Percentiles rank a stretch among this genome's conserved stretches.
Evolutionary conservation across 2,797 vertebrate species (phyloP).

Genomic region (Eulemur albifrons): DNA sequence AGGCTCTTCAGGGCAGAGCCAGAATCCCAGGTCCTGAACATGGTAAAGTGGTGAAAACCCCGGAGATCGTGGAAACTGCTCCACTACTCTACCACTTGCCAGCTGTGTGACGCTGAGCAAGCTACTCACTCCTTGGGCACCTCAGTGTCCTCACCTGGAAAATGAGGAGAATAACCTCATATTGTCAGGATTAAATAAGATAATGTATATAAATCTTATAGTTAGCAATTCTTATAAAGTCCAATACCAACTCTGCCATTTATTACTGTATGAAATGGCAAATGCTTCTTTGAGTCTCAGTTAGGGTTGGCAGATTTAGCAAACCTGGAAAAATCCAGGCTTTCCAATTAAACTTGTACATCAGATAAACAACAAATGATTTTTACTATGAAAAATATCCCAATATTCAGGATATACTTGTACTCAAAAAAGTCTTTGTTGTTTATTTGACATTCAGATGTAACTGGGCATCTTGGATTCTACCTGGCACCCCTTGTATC

Average conservation of each 20-base stretch:
- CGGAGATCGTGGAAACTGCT: rapidly evolving
- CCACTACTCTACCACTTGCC: rapidly evolving
- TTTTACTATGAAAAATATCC: background rate
- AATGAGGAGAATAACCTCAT: background rate
- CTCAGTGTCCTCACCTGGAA: background rate
- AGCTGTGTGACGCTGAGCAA: background rate
- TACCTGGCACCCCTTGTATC: background rate
- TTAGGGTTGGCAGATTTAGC: background rate
- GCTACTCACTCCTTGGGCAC: background rate
- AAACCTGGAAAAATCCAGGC: background rate
- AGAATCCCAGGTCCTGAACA: background rate
- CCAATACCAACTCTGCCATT: background rate
- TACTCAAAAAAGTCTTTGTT: background rate
- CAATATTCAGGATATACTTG: background rate
- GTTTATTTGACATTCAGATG: background rate
- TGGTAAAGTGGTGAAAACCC: background rate
- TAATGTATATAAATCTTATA: background rate
- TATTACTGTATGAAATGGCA: background rate
- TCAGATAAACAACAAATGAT: background rate
- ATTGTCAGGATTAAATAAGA: background rate
- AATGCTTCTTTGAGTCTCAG: background rate
- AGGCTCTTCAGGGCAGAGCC: background rate
- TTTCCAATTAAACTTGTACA: background rate
- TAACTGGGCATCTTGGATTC: background rate
- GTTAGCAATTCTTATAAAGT: background rate